phyloP scores from a whole-genome alignment of 1,140 invertebrate genomes.

The Drosophila jambulina region DNA sequence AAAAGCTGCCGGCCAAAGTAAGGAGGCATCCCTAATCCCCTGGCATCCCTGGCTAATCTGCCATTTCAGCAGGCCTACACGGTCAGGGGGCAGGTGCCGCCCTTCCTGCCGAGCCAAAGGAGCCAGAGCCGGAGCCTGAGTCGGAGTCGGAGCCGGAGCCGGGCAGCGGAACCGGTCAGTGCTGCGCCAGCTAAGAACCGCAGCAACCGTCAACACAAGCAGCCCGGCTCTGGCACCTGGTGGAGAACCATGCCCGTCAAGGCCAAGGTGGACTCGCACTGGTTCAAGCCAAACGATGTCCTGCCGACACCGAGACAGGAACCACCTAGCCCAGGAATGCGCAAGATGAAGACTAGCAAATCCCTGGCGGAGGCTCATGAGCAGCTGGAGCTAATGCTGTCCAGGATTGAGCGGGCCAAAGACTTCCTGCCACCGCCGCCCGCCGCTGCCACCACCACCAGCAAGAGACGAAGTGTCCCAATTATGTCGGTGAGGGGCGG shows the following conservation, averaged over 20 bases:
- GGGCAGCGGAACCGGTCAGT: neutral
- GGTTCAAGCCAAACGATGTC: neutral
- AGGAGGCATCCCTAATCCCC: neutral
- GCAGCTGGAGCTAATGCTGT: constrained; percentile 56
- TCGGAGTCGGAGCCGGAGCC: neutral
- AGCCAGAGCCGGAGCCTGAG: neutral
- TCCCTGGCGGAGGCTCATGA: constrained; percentile 50
- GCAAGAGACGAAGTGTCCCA: neutral
- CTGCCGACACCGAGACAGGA: neutral
- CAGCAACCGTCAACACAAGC: neutral
- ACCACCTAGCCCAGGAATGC: neutral
- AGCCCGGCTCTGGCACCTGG: neutral
- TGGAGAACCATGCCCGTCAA: neutral
- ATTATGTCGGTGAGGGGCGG: neutral
- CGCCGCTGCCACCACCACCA: neutral
- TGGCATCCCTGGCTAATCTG: neutral
- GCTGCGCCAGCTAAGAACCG: neutral
- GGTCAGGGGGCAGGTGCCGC: neutral
- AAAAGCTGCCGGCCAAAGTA: neutral
- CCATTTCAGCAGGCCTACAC: neutral
- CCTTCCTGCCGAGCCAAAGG: neutral
- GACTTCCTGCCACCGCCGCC: constrained; percentile 1
- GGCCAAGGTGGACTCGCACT: constrained; percentile 42
- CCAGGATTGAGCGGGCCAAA: constrained; percentile 42
- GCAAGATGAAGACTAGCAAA: neutral